Conservation (phyloP, 2,113 vertebrate genomes). For the Myotis brandtii region DNA sequence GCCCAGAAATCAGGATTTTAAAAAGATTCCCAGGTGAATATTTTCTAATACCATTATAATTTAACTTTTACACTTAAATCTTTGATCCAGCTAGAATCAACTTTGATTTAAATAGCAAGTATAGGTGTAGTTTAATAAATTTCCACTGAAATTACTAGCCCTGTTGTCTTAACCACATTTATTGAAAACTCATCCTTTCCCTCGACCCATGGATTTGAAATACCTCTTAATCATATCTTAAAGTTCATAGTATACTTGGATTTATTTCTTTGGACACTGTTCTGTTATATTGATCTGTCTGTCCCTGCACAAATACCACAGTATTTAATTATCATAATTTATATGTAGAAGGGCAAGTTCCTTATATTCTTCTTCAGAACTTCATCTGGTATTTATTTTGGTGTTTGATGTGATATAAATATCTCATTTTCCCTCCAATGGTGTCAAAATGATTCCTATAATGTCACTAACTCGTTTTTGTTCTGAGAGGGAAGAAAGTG, state of each 20-base stretch:
- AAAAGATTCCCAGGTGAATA: background rate
- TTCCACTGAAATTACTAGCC: background rate
- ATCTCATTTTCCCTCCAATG: background rate
- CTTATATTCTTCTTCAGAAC: conserved; percentile 33
- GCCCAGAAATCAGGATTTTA: no score
- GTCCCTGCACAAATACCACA: background rate
- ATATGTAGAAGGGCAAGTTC: background rate
- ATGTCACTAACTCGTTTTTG: background rate
- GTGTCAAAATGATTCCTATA: background rate
- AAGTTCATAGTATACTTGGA: background rate
- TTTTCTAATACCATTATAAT: conserved; percentile 4
- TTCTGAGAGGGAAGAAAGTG: conserved; percentile 10
- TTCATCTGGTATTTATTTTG: conserved; percentile 35
- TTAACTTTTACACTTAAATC: conserved; percentile 32
- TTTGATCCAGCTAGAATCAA: background rate
- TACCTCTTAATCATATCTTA: background rate
- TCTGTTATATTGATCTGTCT: background rate
- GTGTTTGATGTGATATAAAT: background rate
- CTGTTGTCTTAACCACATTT: conserved; percentile 19
- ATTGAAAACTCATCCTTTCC: conserved; percentile 28
- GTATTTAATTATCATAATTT: conserved; percentile 23
- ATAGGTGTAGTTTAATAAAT: conserved; percentile 38
- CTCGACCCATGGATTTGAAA: background rate
- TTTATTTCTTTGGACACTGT: background rate
- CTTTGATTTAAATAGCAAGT: conserved; percentile 9